phyloP scores from a whole-genome alignment of 2,888 invertebrate genomes.

The Ashinkailepas kermadecensis region DNA sequence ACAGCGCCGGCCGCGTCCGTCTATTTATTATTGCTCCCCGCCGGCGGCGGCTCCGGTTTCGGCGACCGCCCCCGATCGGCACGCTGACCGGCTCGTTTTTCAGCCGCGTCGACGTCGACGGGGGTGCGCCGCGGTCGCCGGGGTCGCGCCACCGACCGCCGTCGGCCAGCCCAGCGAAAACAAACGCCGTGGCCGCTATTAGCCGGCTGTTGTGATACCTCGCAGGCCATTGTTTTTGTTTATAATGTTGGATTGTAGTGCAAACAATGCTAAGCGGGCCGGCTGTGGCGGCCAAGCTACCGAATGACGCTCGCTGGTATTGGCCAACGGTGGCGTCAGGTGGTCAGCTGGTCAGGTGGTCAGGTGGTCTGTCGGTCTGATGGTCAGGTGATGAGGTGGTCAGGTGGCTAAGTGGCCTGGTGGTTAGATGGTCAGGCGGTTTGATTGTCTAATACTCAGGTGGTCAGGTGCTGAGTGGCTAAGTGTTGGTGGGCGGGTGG shows the following conservation, averaged over 20 bases:
- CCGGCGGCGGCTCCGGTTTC: neutral
- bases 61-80: neutral
- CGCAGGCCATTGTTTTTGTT: neutral
- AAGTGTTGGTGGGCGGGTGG: no score
- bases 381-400: no score
- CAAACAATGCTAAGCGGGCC: neutral
- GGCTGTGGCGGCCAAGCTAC: no score
- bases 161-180: neutral
- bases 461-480: no score
- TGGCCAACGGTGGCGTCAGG: no score
- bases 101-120: slow-evolving; percentile 4
- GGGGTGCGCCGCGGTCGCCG: neutral
- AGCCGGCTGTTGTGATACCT: neutral
- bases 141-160: neutral
- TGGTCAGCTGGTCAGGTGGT: no score
- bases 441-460: no score
- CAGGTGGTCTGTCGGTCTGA: no score
- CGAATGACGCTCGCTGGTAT: no score
- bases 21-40: slow-evolving; percentile 17
- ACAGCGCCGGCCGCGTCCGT: neutral
- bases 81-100: slow-evolving; percentile 12
- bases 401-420: no score
- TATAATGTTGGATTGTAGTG: slow-evolving; percentile 8
- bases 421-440: no score
- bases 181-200: neutral